These are phyloP conservation scores for Sipha maydis DNA, from an alignment of 2,888 invertebrate species.

Conservation along the genomic window DNA sequence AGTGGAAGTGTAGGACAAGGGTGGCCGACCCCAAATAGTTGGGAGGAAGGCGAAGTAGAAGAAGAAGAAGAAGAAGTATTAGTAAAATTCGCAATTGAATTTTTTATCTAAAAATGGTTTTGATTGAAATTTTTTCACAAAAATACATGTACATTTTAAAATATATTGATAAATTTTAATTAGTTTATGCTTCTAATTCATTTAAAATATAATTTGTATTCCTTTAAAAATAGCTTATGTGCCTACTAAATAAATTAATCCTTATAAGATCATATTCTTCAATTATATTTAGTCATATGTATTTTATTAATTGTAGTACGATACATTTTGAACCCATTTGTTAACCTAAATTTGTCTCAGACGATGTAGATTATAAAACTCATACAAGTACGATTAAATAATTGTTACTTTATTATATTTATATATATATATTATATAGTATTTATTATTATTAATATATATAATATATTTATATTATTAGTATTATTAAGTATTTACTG, in stretches of 20 bases:
- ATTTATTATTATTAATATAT: too few relatives aligned
- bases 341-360: background rate
- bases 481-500: too few relatives aligned
- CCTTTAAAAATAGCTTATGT: background rate
- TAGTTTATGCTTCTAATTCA: background rate
- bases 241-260: too few relatives aligned
- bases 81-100: background rate
- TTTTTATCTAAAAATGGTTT: background rate
- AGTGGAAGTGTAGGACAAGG: too few relatives aligned
- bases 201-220: background rate
- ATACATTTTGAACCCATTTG: background rate
- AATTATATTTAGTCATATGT: background rate
- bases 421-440: too few relatives aligned
- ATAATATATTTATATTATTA: too few relatives aligned
- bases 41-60: too few relatives aligned
- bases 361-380: background rate
- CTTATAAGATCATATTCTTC: background rate
- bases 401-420: too few relatives aligned
- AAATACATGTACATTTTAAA: background rate
- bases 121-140: background rate
- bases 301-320: background rate
- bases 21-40: too few relatives aligned
- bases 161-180: background rate
- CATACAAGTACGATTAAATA: too few relatives aligned
- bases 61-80: too few relatives aligned